These are phyloP conservation scores for Allobates femoralis DNA, from an alignment of 2,797 vertebrate species.

Conservation along the genomic window DNA sequence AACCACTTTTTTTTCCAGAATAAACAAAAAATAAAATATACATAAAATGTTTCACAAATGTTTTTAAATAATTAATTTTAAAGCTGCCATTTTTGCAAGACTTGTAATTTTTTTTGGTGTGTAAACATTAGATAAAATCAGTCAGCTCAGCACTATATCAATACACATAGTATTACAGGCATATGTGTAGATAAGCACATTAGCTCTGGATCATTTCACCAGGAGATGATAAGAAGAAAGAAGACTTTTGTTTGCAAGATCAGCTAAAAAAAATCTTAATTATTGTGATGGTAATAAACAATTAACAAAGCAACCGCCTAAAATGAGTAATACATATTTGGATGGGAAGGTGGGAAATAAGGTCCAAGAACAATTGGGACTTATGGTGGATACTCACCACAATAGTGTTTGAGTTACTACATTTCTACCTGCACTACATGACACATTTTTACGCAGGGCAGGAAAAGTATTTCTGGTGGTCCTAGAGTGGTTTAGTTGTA, in stretches of 20 bases:
- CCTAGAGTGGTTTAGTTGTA: background rate
- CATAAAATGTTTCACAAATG: too few species aligned
- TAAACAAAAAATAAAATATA: too few species aligned
- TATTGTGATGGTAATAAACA: background rate
- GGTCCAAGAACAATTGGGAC: background rate
- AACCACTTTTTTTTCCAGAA: background rate
- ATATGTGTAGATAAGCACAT: slow-evolving; percentile 9
- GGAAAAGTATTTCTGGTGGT: background rate
- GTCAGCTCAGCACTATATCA: background rate
- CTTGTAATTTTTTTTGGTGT: background rate
- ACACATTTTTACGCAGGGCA: background rate
- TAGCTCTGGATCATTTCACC: slow-evolving; percentile 17
- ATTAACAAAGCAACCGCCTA: background rate
- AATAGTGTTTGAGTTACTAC: background rate
- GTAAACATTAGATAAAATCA: slow-evolving; percentile 21
- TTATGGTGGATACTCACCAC: background rate
- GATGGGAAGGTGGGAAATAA: background rate
- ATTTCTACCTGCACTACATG: background rate
- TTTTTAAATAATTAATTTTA: background rate
- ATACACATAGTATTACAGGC: background rate
- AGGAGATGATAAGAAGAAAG: background rate
- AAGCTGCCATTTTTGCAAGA: background rate
- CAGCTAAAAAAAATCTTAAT: background rate
- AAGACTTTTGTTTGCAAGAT: background rate
- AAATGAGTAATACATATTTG: background rate